These are phyloP conservation scores for Agrotis exclamationis DNA, from an alignment of 2,888 invertebrate genomes.

Conservation along the genomic window DNA sequence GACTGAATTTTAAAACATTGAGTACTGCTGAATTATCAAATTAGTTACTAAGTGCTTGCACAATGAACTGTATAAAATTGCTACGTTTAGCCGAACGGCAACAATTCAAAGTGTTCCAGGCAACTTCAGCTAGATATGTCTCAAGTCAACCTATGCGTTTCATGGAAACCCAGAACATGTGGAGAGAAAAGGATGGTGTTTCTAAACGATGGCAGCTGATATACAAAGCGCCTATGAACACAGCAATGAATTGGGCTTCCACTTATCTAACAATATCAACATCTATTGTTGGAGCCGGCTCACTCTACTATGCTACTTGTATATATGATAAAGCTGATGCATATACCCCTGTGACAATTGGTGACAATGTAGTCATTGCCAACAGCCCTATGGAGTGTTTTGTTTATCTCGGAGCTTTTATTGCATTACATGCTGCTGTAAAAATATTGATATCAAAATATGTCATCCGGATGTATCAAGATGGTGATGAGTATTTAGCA, in stretches of 20 bases:
- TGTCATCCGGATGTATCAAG: conserved; percentile 84
- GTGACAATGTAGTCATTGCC: conserved; percentile 82
- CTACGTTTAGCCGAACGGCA: conserved; percentile 68
- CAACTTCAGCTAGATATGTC: conserved; percentile 69
- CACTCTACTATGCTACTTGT: conserved; percentile 80
- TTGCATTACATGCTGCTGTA: conserved; percentile 79
- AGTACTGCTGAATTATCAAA: conserved; percentile 6
- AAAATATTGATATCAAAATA: conserved; percentile 83
- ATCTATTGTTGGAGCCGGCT: conserved; percentile 67
- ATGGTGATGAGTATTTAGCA: conserved; percentile 85
- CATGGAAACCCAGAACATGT: conserved; percentile 79
- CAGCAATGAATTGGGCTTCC: conserved; percentile 75
- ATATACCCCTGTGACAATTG: conserved; percentile 78
- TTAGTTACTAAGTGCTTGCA: conserved; percentile 25
- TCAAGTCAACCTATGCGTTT: conserved; percentile 81
- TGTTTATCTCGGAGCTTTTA: conserved; percentile 81
- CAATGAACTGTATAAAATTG: conserved; percentile 79
- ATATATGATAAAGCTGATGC: conserved; percentile 75
- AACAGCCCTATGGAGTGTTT: conserved; percentile 81
- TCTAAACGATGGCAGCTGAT: conserved; percentile 82
- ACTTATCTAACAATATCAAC: conserved; percentile 82
- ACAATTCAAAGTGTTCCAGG: conserved; percentile 64
- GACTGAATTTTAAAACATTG: not conserved
- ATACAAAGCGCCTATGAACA: conserved; percentile 87
- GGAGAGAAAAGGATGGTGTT: conserved; percentile 80